Evolutionary conservation across 2,797 vertebrate genomes (phyloP), one percentile per base, ranked within the genome.

Genomic region (Sebastolobus alascanus): DNA sequence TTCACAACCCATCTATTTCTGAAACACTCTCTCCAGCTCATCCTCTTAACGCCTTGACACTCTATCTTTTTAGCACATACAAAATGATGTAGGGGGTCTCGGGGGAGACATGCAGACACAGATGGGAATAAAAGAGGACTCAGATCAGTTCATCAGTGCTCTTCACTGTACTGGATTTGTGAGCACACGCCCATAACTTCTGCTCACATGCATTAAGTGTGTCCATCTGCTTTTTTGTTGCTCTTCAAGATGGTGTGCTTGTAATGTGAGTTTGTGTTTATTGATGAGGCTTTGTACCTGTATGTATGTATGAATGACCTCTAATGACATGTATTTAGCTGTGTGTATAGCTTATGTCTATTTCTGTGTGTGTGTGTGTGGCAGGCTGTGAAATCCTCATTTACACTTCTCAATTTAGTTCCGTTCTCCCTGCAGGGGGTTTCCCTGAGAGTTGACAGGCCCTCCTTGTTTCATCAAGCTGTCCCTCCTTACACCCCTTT

Each of bases 1-100:
- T 94, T 94, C 92, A 93, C 92, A 94, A 92, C 83, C 86, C 87
- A 94, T 94, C 87, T 92, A 92, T 93, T 92, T 84, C 89, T 84
- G 88, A 80, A 88, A 89, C 92, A 92, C 91, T 90, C 89, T 94
- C 84, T 86, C 58, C 78, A 68, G 83, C 91, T 93, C 93, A 92
- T 88, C 91, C 84, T 89, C 89, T 93, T 93, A 91, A 92, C 86
- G 52, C 89, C 77, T 87, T 85, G 79, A 90, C 91, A 90, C 89
- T 89, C 85, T 61, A 85, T 92, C 89, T 92, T 92, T 93, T 93
- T 91, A 92, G 88, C 90, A 90, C 91, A 79, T 92, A 73, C 55
- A 81, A 88, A 89, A 90, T 91, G 87, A 92, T 88, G 84, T 85
- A 66, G 78, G 64, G 73, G 61, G 73, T 93, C 91, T 84, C 75